These are phyloP conservation scores for Formica selysi DNA, from an alignment of 1,140 invertebrate species.

Conservation along the genomic window DNA sequence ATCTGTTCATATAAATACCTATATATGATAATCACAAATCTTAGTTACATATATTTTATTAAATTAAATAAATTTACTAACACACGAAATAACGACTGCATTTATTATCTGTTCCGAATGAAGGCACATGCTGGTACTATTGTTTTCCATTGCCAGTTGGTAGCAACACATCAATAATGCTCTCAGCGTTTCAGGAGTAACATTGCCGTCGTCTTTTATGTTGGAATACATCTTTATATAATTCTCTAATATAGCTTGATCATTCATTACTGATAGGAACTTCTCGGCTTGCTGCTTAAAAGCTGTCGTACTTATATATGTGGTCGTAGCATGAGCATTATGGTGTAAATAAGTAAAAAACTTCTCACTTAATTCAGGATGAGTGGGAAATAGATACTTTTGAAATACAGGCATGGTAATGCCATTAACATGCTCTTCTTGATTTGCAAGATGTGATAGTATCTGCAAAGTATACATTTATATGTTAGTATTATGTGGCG, in stretches of 20 bases:
- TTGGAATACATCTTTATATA: slow-evolving; percentile 89
- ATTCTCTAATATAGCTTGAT: slow-evolving; percentile 88
- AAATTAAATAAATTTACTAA: slow-evolving; percentile 76
- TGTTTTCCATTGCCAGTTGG: slow-evolving; percentile 92
- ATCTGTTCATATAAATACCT: neutral
- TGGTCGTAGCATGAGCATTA: slow-evolving; percentile 88
- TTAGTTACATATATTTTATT: neutral
- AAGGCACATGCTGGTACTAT: slow-evolving; percentile 87
- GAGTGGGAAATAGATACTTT: slow-evolving; percentile 92
- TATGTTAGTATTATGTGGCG: slow-evolving; percentile 31
- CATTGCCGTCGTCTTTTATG: slow-evolving; percentile 84
- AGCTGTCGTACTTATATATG: slow-evolving; percentile 87
- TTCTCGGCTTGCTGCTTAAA: slow-evolving; percentile 92
- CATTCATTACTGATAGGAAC: slow-evolving; percentile 90
- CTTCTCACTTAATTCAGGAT: slow-evolving; percentile 90
- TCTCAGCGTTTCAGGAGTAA: slow-evolving; percentile 88
- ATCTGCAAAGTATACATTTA: slow-evolving; percentile 86
- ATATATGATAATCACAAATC: neutral
- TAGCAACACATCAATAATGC: slow-evolving; percentile 91
- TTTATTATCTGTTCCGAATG: slow-evolving; percentile 90
- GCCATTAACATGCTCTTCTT: slow-evolving; percentile 89
- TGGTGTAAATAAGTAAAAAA: slow-evolving; percentile 89
- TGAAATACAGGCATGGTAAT: slow-evolving; percentile 88
- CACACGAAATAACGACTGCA: slow-evolving; percentile 91
- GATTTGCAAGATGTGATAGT: slow-evolving; percentile 88